Evolutionary conservation across 2,888 invertebrate species (phyloP).

Genomic region (Gymnocheta viridis): DNA sequence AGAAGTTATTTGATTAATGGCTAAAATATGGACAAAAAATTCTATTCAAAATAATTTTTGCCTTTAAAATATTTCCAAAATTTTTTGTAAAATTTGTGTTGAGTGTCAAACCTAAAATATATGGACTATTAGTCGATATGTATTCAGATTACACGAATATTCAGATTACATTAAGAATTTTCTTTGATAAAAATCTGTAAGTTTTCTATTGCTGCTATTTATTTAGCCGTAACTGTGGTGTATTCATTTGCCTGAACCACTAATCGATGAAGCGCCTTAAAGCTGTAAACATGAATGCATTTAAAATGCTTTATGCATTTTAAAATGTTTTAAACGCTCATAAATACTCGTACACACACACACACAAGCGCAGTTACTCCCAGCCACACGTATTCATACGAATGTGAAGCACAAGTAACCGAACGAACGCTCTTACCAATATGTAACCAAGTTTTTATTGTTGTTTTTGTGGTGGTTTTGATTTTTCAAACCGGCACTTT

Average conservation of each 20-base stretch:
- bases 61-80: too few species aligned
- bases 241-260: slow-evolving; percentile 25
- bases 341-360: background rate
- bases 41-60: too few species aligned
- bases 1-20: too few species aligned
- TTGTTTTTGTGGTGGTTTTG: background rate
- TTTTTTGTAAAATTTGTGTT: too few species aligned
- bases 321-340: slow-evolving; percentile 43
- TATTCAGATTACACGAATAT: too few species aligned
- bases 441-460: background rate
- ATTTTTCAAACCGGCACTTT: slow-evolving; percentile 57
- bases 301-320: slow-evolving; percentile 66
- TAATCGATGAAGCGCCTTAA: slow-evolving; percentile 62
- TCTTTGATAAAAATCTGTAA: too few species aligned
- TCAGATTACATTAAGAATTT: too few species aligned
- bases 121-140: too few species aligned
- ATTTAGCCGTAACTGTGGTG: background rate
- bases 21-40: too few species aligned
- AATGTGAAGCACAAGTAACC: background rate
- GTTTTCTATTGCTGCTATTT: slow-evolving; percentile 21
- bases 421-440: slow-evolving; percentile 28
- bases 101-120: too few species aligned
- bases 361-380: background rate
- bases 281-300: slow-evolving; percentile 65
- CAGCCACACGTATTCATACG: background rate